A percentile compares a stretch with the other conserved stretches of the same genome.
phyloP scores from a whole-genome alignment of 2,888 invertebrate genomes.

The Coecobrya sp. region DNA sequence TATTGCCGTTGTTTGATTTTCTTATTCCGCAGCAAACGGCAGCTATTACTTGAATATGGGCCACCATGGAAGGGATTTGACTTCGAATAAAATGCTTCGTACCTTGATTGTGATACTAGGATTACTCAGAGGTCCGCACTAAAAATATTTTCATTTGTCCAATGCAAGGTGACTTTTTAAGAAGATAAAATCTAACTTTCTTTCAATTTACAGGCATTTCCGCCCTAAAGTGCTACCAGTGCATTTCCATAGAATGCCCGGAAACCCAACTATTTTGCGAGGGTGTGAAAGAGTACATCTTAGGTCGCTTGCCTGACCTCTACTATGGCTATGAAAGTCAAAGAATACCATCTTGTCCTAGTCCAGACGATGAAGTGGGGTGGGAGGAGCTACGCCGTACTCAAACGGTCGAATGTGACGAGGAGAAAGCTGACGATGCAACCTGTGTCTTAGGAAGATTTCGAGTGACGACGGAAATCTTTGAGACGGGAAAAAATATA shows the following conservation, averaged over 20 bases:
- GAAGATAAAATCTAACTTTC: too few species aligned
- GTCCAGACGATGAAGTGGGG: slow-evolving; percentile 54
- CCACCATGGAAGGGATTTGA: not conserved
- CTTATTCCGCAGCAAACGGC: not conserved
- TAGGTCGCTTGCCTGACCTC: slow-evolving; percentile 70
- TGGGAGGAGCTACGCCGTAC: slow-evolving; percentile 54
- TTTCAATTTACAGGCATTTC: slow-evolving; percentile 60
- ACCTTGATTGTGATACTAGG: not conserved
- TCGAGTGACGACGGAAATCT: slow-evolving; percentile 77
- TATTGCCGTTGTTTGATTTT: too few species aligned
- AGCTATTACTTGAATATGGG: not conserved
- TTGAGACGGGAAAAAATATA: slow-evolving; percentile 76
- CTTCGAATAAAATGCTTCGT: not conserved
- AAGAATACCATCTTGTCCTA: slow-evolving; percentile 78
- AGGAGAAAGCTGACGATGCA: slow-evolving; percentile 78
- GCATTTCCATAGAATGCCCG: slow-evolving; percentile 82
- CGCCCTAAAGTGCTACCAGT: slow-evolving; percentile 82
- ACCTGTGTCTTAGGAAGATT: slow-evolving; percentile 84
- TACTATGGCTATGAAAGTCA: slow-evolving; percentile 80
- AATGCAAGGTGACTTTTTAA: too few species aligned
- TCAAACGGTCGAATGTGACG: slow-evolving; percentile 60
- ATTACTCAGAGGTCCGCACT: not conserved
- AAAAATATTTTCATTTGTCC: too few species aligned
- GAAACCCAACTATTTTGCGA: slow-evolving; percentile 73
- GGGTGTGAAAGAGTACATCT: slow-evolving; percentile 73